These are phyloP conservation scores for Myrmecobius fasciatus DNA, from an alignment of 2,113 vertebrate genomes.

Conservation along the genomic window DNA sequence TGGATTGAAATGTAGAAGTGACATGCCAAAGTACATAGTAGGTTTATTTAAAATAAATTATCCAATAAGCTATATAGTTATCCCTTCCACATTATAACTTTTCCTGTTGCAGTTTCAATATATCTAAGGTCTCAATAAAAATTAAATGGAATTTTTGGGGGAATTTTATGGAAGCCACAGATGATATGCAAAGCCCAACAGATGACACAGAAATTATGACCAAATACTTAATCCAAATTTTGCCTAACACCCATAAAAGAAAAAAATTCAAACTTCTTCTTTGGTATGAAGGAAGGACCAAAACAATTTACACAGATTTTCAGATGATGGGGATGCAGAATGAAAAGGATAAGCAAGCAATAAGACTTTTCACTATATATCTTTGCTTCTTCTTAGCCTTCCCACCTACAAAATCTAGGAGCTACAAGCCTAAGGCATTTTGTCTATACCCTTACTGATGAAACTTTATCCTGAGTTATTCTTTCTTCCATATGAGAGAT, in stretches of 20 bases:
- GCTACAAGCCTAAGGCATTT: not conserved
- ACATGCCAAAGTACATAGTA: not conserved
- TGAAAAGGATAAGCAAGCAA: not conserved
- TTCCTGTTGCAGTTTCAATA: not conserved
- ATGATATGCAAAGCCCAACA: not conserved
- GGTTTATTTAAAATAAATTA: not conserved
- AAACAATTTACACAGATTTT: no score
- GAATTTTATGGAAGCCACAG: not conserved
- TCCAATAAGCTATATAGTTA: not conserved
- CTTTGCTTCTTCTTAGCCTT: not conserved
- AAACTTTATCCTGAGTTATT: not conserved
- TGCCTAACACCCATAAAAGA: no score
- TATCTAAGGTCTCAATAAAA: not conserved
- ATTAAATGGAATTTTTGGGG: not conserved
- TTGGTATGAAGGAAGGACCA: no score
- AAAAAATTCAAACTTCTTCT: no score
- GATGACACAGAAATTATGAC: no score
- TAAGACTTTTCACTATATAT: not conserved
- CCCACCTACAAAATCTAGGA: not conserved
- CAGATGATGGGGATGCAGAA: not conserved
- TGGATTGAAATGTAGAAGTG: not conserved
- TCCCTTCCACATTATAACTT: not conserved
- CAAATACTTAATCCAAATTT: no score
- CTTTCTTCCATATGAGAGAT: not conserved
- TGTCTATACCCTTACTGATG: not conserved